Evolutionary conservation across 2,888 invertebrate genomes (phyloP), one percentile per base, ranked within the genome.

Genomic region (Eupithecia subumbrata): DNA sequence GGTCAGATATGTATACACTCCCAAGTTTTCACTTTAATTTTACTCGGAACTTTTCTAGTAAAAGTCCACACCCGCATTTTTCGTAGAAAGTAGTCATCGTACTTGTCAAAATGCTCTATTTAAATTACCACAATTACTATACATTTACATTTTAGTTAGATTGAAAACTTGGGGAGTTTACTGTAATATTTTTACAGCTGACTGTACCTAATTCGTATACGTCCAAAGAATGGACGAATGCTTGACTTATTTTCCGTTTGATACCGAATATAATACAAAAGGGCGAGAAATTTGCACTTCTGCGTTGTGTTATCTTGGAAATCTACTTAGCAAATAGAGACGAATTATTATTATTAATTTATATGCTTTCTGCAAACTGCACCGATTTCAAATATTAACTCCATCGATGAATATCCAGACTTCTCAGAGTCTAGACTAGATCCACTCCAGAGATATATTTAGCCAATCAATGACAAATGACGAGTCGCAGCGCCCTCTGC

Each of bases 381-480:
- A 60, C 22, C 5, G 14, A 22, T 60, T 60, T 60, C 14, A 60
- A 14, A 60, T 60, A 60, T 60, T 60, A 25, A 60, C 60, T 60
- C 12, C 25, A 25, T 60, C 60, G 64, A 64, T 64, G 18, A 71
- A 74, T 5, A 37, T 70, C 71, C 43, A 71, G 70, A 82, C 74
- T 74, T 81, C 81, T 82, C 82, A 80, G 83, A 70, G 78, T 80
- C 81, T 81, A 82, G 76, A 69, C 69, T 25, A 16, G 37, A 25
- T 48, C 34, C 80, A 74, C 83, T 85, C 84, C 84, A 84, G 85
- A 75, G 74, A 56, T 78, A 83, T 86, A 84, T 86, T 84, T 86
- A 86, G 83, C 80, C 63, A 82, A 86, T 86, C 86, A 86, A 84
- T 86, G 86, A 86, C 86, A 87, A 82, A 85, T 83, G 84, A 86